Conservation (phyloP, 2,113 vertebrate genomes). For the Atherinomorus stipes region DNA sequence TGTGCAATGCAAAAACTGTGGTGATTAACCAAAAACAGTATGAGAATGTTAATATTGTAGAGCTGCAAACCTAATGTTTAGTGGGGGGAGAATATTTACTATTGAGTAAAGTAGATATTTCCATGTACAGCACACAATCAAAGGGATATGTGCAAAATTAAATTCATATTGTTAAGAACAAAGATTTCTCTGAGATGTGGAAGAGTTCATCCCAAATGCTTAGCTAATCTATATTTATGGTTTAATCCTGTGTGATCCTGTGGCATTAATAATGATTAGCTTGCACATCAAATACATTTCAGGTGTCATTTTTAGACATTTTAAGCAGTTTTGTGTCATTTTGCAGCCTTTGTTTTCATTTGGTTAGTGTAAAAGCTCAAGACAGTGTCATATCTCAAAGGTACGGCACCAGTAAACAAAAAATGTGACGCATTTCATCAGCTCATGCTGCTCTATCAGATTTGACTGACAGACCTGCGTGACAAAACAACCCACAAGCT, state of each 20-base stretch:
- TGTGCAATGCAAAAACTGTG: constrained; percentile 65
- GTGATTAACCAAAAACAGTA: constrained; percentile 39
- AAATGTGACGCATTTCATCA: neutral
- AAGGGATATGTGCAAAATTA: constrained; percentile 1
- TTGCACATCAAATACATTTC: neutral
- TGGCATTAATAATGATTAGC: neutral
- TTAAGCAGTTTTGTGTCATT: neutral
- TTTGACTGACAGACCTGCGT: neutral
- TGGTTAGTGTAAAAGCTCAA: neutral
- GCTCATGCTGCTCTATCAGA: neutral
- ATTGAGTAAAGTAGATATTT: constrained; percentile 10
- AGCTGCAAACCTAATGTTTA: constrained; percentile 12
- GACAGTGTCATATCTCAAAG: neutral
- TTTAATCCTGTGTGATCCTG: neutral
- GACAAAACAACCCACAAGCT: neutral
- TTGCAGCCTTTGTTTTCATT: neutral
- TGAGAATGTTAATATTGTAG: constrained; percentile 26
- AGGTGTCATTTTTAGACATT: neutral
- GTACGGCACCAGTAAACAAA: too few relatives aligned
- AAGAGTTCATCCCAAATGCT: neutral
- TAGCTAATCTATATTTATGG: neutral
- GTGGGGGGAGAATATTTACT: neutral
- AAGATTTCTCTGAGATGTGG: neutral
- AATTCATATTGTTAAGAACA: constrained; percentile 6
- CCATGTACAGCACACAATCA: too few relatives aligned